Evolutionary conservation across 2,888 invertebrate genomes (phyloP).

Genomic region (Metalampra italica): DNA sequence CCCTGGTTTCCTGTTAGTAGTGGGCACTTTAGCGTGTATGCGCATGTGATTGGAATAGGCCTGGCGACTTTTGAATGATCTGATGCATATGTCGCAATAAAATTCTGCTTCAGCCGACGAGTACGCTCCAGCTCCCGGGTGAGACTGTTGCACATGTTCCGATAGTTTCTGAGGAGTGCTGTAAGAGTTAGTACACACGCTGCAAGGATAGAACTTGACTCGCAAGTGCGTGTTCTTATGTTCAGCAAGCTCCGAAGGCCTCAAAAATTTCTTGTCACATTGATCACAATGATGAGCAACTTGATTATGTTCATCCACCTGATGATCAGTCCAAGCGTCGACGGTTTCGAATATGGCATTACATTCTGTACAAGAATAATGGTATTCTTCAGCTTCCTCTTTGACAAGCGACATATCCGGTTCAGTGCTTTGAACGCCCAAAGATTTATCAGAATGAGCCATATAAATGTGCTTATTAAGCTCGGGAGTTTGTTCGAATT

Average conservation of each 20-base stretch:
- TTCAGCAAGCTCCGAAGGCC: constrained; percentile 80
- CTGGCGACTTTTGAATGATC: constrained; percentile 78
- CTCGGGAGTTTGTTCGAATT: constrained; percentile 75
- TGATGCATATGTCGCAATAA: constrained; percentile 79
- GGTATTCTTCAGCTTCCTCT: constrained; percentile 72
- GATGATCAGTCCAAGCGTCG: constrained; percentile 78
- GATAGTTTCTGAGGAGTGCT: constrained; percentile 80
- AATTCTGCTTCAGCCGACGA: constrained; percentile 52
- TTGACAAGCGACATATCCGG: constrained; percentile 69
- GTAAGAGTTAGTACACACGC: constrained; percentile 77
- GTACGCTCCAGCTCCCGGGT: constrained; percentile 54
- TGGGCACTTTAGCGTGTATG: constrained; percentile 73
- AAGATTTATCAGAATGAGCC: constrained; percentile 71
- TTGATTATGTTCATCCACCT: constrained; percentile 75
- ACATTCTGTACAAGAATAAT: constrained; percentile 80
- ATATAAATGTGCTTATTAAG: constrained; percentile 79
- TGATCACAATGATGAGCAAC: constrained; percentile 78
- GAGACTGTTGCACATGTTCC: constrained; percentile 74
- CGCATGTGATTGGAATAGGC: constrained; percentile 77
- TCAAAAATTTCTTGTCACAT: constrained; percentile 80
- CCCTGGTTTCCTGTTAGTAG: constrained; percentile 65
- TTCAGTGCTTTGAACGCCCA: constrained; percentile 43
- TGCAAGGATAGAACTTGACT: constrained; percentile 81
- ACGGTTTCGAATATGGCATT: constrained; percentile 77
- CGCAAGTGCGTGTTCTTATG: constrained; percentile 83